Base-by-base conservation (phyloP, 2,888 invertebrate species). In the Tenthredo livida region DNA sequence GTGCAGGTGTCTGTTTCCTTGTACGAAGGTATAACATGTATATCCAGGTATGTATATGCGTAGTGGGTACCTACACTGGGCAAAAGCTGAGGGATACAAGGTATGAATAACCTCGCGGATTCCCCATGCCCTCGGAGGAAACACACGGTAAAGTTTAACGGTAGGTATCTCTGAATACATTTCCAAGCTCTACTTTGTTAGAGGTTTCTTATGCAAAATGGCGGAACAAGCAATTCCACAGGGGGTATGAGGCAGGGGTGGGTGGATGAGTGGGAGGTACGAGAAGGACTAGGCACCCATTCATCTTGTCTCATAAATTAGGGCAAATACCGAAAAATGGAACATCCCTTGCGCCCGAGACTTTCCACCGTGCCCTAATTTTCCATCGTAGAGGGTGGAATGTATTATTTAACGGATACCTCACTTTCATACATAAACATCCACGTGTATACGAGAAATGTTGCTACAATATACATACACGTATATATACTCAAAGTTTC, bases 181-280 rank as follows among this genome's bases (percentile, higher is more conserved):
- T 80, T 80, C 61, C 80, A 43, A 43, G 40, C 50, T 77, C 80
- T 77, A 61, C n/a, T 80, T 80, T 80, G 58, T 58, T 80, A 80
- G 80, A 37, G 80, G 80, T 80, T 80, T 80, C 80, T 80, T 80
- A 80, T 80, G 80, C 58, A 80, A 80, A 80, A 80, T 80, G 33
- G 25, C 25, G 80, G 80, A 61, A 80, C 58, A 61, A 80, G 80
- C 61, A 58, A 80, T 80, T 80, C 61, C 58, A 40, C 58, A n/a
- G 40, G 10, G 72, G 58, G 80, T 50, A 78, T 21, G 37, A 33
- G 29, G 75, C 4, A 2, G 21, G 21, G 77, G 33, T n/a, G 21
- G 77, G 33, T n/a, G 10, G 72, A n/a, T n/a, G 72, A 10, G n/a
- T 72, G 72, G 72, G n/a, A 29, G 29, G n/a, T 0, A 37, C 3